Evolutionary conservation across 92 coral and sea anemone genomes (phyloP).

Genomic region (Epizoanthus illoricatus): DNA sequence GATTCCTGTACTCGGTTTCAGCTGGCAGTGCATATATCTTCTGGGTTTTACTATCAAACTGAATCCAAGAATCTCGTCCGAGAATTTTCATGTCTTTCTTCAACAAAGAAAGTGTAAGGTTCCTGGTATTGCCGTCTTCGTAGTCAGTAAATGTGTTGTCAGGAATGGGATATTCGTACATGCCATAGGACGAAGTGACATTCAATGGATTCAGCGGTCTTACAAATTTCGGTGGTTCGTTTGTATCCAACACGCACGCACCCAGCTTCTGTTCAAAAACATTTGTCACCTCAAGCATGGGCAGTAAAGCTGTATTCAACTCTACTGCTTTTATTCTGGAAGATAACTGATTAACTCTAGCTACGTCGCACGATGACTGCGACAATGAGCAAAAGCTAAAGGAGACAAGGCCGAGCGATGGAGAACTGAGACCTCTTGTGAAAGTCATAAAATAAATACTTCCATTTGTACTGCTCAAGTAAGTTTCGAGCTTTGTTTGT

Average conservation of each 20-base stretch:
- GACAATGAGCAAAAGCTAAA: slow-evolving; percentile 35
- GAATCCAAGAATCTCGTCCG: slow-evolving; percentile 43
- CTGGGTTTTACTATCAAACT: slow-evolving; percentile 38
- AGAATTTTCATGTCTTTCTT: slow-evolving; percentile 16
- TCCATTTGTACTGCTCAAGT: slow-evolving; percentile 25
- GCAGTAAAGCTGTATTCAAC: slow-evolving; percentile 43
- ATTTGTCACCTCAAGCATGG: slow-evolving; percentile 25
- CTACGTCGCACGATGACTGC: slow-evolving; percentile 27
- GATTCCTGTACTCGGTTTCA: slow-evolving; percentile 22
- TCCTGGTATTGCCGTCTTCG: slow-evolving; percentile 46
- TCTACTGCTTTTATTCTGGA: neutral
- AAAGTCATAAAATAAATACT: slow-evolving; percentile 35
- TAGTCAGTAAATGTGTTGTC: slow-evolving; percentile 35
- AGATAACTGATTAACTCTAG: slow-evolving; percentile 7
- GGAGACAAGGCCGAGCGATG: slow-evolving; percentile 41
- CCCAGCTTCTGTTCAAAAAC: slow-evolving; percentile 41
- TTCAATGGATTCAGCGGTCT: neutral
- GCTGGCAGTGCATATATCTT: slow-evolving; percentile 36
- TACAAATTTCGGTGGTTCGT: slow-evolving; percentile 36
- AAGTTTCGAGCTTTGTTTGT: slow-evolving; percentile 19
- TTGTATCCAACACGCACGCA: slow-evolving; percentile 26
- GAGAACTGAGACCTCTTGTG: slow-evolving; percentile 34
- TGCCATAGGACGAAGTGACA: slow-evolving; percentile 43
- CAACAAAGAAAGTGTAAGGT: slow-evolving; percentile 45
- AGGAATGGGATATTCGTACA: slow-evolving; percentile 37